phyloP scores from a whole-genome alignment of 2,113 vertebrate species.

The Sylvietta virens region DNA sequence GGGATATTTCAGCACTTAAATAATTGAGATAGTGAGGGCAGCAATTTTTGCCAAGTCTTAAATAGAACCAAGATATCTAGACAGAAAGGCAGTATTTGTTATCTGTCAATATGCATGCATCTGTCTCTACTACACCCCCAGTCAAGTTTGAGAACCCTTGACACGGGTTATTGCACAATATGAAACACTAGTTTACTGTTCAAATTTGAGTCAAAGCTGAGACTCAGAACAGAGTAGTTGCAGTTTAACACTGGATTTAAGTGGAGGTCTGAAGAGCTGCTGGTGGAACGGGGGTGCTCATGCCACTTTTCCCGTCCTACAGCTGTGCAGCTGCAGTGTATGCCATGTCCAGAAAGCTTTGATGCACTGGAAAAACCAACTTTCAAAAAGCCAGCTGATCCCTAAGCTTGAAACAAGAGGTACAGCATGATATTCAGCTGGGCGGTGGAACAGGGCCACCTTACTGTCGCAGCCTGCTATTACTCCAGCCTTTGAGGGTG shows the following conservation, averaged over 20 bases:
- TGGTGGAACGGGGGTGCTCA: not conserved
- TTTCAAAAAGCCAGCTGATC: not conserved
- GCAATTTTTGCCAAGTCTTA: not conserved
- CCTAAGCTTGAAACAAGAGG: not conserved
- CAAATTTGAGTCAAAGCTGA: not conserved
- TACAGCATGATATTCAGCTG: not conserved
- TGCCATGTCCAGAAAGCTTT: not conserved
- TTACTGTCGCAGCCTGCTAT: not conserved
- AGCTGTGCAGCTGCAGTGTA: not conserved
- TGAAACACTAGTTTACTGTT: not conserved
- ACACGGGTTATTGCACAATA: fast-evolving
- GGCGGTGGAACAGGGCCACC: not conserved
- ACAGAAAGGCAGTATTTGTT: not conserved
- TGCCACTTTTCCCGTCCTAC: not conserved
- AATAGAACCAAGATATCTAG: not conserved
- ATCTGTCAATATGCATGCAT: not conserved
- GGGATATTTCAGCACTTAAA: not conserved
- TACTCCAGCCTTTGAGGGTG: not conserved
- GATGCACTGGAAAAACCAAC: not conserved
- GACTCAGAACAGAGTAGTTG: not conserved
- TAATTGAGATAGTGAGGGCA: not conserved
- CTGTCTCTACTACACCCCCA: not conserved
- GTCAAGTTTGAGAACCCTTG: not conserved
- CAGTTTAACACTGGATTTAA: not conserved
- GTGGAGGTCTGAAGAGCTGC: not conserved